Base-by-base conservation (phyloP, 2,113 vertebrate species). In the Marmota flaviventris region DNA sequence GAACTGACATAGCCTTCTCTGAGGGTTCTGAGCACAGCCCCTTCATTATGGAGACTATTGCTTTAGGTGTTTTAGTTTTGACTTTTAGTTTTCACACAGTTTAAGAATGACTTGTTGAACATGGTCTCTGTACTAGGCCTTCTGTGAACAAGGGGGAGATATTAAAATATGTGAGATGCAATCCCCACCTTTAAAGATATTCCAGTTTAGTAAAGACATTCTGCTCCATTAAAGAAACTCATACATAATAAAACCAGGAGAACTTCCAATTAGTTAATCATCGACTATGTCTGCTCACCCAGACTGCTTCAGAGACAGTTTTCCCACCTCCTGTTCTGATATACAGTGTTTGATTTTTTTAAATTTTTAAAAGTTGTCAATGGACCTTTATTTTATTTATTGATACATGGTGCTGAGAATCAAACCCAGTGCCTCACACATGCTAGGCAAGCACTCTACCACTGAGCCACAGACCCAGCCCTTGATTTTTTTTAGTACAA, bases 401-500 rank as follows among this genome's bases (percentile, higher is more conserved):
- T 45, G 45, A 45, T 45, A 45, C 45, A 45, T 45, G 45, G 45
- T 45, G 45, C 45, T 45, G 45, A 45, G 45, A 45, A 45, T 45
- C 45, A 45, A 45, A 45, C 45, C 45, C 45, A 45, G 45, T 45
- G 45, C 45, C 45, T 45, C 45, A 45, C 45, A 45, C 45, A 45
- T 45, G 45, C 45, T 45, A 45, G 45, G 45, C 45, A 45, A 45
- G 8, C 45, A 45, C 45, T 45, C 45, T 45, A 45, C 7, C 45
- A 45, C 45, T 45, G 45, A 45, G 45, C 45, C 45, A 45, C 45
- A 45, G 45, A 45, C 45, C 45, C 45, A 45, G 45, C 1, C 45
- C 45, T 89, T 61, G 77, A 32, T n/a, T 77, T 95, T 85, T 88
- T 85, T 32, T 24, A 65, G 67, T 70, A 79, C 39, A 93, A 73